Conservation (phyloP, 2,797 vertebrate genomes). For the Cossypha polioptera region DNA sequence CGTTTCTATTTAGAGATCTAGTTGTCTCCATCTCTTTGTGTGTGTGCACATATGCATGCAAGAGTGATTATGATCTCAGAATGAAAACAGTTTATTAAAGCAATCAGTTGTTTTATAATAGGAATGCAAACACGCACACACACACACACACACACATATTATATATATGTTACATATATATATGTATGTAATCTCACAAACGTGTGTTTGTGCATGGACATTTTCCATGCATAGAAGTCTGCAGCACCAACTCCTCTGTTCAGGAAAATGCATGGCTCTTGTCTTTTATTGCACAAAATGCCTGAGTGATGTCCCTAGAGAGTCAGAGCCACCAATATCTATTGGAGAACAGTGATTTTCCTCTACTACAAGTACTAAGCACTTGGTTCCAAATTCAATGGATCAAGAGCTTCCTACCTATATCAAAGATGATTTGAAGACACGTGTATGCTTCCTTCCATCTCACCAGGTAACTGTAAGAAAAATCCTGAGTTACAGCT, state of each 20-base stretch:
- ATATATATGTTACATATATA: neutral
- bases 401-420: neutral
- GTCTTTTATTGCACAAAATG: neutral
- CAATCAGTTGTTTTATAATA: neutral
- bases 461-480: neutral
- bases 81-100: slow-evolving; percentile 36
- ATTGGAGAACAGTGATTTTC: neutral
- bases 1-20: slow-evolving; percentile 2
- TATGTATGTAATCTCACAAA: neutral
- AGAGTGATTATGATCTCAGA: slow-evolving; percentile 48
- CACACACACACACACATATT: too few species aligned
- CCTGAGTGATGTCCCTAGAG: neutral
- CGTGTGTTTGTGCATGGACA: neutral
- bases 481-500: neutral
- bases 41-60: slow-evolving; percentile 16
- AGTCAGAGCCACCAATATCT: rapidly evolving
- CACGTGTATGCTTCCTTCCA: neutral
- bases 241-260: neutral
- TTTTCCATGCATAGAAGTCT: neutral
- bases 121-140: neutral
- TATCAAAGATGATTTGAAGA: neutral
- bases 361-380: neutral
- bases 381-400: neutral
- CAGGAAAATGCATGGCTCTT: neutral
- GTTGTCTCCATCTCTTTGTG: slow-evolving; percentile 25